Base-by-base conservation (phyloP, 2,888 invertebrate genomes). In the Lumbricus terrestris region DNA sequence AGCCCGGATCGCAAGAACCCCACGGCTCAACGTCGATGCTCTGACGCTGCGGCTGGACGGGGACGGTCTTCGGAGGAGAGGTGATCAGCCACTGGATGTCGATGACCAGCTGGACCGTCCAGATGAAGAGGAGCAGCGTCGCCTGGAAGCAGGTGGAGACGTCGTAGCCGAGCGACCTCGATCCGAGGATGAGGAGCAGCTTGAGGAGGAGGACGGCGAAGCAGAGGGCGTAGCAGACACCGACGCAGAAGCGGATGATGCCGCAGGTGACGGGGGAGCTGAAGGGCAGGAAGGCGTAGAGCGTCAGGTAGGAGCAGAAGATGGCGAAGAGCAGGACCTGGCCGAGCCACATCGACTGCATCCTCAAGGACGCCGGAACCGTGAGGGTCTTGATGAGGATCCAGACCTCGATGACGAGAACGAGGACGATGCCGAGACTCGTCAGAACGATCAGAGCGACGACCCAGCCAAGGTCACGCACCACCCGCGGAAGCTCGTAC, bases 131-230 rank as follows among this genome's bases (percentile, higher is more conserved):
- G 92, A 98, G 96, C 93, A 98, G 96, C 42, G 98, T 96, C 92
- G 96, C 96, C 95, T 98, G 98, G 95, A 98, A 98, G 29, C 97
- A 97, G 16, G 98, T 98, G 90, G 98, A 98, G 90, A 98, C 96
- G 40, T 37, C 54, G 38, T 92, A 91, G 16, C 91, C 91, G 34
- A 91, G 97, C 92, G 97, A 97, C 95, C 98, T 98, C 91, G 98
- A 96, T 94, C 98, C 98, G 93, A 98, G 96, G 91, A 98, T 96
- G 95, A 98, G 98, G 93, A 98, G 97, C 95, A 98, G 97, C 95
- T 98, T 98, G 92, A 98, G 98, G 93, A 98, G 96, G 89, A 98
- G 96, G 0, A 98, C 97, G 83, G 98, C 97, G 95, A 98, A 98
- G 91, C 98, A 97, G 90, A 98, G 96, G 89, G 97, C 97, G 92